These are phyloP conservation scores for Lichenostomus cassidix DNA, from an alignment of 2,113 vertebrate species.

Conservation along the genomic window DNA sequence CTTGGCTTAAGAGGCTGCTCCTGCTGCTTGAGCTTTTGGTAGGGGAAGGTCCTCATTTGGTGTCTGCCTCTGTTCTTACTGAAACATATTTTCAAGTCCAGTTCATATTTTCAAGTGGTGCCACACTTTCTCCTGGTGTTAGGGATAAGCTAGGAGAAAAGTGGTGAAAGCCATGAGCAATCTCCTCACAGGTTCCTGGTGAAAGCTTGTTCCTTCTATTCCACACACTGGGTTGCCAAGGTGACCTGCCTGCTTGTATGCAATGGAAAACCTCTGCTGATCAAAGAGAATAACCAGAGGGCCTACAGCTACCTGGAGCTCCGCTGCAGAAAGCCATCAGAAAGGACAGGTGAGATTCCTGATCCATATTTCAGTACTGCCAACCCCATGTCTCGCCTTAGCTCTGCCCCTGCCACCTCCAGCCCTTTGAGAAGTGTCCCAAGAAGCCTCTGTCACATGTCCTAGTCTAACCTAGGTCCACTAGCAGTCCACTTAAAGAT, in stretches of 20 bases:
- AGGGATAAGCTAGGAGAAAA: not conserved
- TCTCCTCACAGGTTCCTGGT: slow-evolving; percentile 65
- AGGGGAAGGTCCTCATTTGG: not conserved
- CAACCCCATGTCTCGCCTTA: not conserved
- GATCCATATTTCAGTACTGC: not conserved
- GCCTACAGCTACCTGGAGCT: slow-evolving; percentile 73
- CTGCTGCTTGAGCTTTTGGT: not conserved
- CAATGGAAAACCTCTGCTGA: slow-evolving; percentile 62
- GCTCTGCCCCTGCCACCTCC: not conserved
- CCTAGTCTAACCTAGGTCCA: not conserved
- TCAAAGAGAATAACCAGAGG: slow-evolving; percentile 59
- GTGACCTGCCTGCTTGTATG: slow-evolving; percentile 56
- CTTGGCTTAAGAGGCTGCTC: not conserved
- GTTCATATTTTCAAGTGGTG: not conserved
- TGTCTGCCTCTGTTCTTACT: not conserved
- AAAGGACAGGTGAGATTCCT: slow-evolving; percentile 3
- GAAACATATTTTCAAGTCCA: not conserved
- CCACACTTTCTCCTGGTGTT: not conserved
- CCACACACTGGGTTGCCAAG: slow-evolving; percentile 68
- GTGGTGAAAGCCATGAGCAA: not conserved
- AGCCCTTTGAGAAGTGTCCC: not conserved
- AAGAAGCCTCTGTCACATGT: not conserved
- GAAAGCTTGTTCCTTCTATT: slow-evolving; percentile 73
- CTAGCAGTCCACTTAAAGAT: not conserved
- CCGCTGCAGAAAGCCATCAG: slow-evolving; percentile 53